phyloP scores from a whole-genome alignment of 2,888 invertebrate species.

The Yponomeuta evonymella region DNA sequence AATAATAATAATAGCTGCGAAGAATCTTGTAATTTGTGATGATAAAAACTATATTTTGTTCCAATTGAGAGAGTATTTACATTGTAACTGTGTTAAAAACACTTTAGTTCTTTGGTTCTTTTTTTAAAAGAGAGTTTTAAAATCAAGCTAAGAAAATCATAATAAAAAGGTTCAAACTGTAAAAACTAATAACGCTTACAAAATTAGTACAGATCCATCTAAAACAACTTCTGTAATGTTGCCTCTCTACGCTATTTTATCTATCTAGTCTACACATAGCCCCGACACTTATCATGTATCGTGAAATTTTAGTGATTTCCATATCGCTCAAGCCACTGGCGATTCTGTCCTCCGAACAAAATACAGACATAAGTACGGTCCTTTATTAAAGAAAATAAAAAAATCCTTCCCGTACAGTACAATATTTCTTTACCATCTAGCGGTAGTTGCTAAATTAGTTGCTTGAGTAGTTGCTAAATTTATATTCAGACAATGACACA shows the following conservation, averaged over 20 bases:
- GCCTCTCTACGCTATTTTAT: not conserved
- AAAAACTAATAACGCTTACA: not conserved
- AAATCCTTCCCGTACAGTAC: too few relatives aligned
- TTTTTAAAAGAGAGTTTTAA: not conserved
- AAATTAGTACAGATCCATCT: not conserved
- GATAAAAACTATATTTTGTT: constrained; percentile 1
- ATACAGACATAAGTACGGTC: too few relatives aligned
- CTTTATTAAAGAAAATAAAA: too few relatives aligned
- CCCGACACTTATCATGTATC: too few relatives aligned
- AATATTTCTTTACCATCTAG: too few relatives aligned
- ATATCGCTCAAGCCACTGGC: too few relatives aligned
- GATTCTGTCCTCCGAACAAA: too few relatives aligned
- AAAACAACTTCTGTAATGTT: not conserved
- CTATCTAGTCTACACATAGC: not conserved
- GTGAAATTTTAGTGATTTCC: not conserved
- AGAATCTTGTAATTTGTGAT: not conserved
- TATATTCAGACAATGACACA: too few relatives aligned
- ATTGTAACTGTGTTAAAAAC: not conserved
- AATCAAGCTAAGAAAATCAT: not conserved
- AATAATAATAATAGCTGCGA: too few relatives aligned
- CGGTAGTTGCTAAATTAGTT: too few relatives aligned
- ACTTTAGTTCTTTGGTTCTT: constrained; percentile 15
- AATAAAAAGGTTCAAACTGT: not conserved
- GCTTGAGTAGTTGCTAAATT: too few relatives aligned
- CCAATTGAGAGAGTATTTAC: constrained; percentile 1